phyloP scores from a whole-genome alignment of 2,797 vertebrate species.

The Lacerta agilis region DNA sequence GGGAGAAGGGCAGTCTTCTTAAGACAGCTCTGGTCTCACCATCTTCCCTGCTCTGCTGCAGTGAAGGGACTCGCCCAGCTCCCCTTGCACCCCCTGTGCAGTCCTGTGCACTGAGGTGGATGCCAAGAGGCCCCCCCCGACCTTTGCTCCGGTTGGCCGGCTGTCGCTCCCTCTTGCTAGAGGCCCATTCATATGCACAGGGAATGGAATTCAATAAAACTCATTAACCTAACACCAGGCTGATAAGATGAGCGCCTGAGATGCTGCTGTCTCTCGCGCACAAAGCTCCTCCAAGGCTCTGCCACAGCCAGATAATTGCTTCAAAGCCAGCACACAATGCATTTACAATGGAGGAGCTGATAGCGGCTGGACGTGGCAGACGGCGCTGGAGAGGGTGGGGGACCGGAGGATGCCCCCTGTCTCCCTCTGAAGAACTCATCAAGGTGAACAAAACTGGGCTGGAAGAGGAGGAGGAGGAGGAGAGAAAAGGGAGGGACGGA shows the following conservation, averaged over 20 bases:
- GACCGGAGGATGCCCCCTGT: neutral
- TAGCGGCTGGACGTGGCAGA: neutral
- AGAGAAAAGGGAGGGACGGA: neutral
- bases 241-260: slow-evolving; percentile 25
- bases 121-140: neutral
- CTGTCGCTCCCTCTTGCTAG: neutral
- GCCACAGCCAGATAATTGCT: slow-evolving; percentile 22
- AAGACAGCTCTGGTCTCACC: neutral
- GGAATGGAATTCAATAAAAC: slow-evolving; percentile 41
- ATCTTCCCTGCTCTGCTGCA: neutral
- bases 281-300: slow-evolving; percentile 16
- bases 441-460: slow-evolving; percentile 3
- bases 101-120: neutral
- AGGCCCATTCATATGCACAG: slow-evolving; percentile 21
- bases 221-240: slow-evolving; percentile 34
- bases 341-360: slow-evolving; percentile 12
- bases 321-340: slow-evolving; percentile 30
- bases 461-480: neutral
- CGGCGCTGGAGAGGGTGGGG: neutral
- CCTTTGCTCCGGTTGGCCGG: neutral
- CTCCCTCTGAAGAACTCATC: slow-evolving; percentile 25
- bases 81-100: neutral
- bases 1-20: neutral
- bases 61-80: neutral
- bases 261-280: slow-evolving; percentile 9